Evolutionary conservation across 2,888 invertebrate genomes (phyloP), one percentile per base, ranked within the genome.

Genomic region (Venusia cambrica): DNA sequence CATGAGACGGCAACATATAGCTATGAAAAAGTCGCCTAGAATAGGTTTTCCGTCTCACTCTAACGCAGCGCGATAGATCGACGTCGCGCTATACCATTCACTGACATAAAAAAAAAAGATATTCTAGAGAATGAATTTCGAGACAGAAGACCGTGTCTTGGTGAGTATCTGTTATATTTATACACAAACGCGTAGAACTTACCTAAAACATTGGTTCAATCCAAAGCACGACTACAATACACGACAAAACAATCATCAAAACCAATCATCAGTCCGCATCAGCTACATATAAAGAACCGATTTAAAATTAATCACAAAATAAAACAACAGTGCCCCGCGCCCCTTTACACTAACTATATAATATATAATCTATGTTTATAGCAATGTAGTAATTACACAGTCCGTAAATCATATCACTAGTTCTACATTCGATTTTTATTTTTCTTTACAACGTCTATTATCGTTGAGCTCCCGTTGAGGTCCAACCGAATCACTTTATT

Each of bases 301-400:
- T 45, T 33, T 32, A 32, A 46, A 47, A 47, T 36, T 33, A 46
- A 47, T 45, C 38, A 40, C 45, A 43, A 41, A 45, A 29, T 32
- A 17, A 45, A 36, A 48, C 57, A 59, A 63, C 70, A 71, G 73
- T 62, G 73, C 59, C 62, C 59, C 67, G 53, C 30, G 48, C 41
- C 43, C 48, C 28, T 40, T 49, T 53, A 54, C 54, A 57, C 62
- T 68, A 65, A 61, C 53, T 67, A 57, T 73, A 68, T 71, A 68
- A 71, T 72, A 76, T 67, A 72, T 72, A 67, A n/a, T 77, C 77
- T 37, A 36, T 25, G 64, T 54, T 45, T 58, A 60, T 57, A 51
- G 68, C 66, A 72, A 66, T 64, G 62, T 61, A n/a, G 59, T 69
- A 58, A 58, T 60, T 72, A 71, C 72, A 77, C 74, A 73, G 73